Evolutionary conservation across 2,113 vertebrate genomes (phyloP).

Genomic region (Mus musculus): DNA sequence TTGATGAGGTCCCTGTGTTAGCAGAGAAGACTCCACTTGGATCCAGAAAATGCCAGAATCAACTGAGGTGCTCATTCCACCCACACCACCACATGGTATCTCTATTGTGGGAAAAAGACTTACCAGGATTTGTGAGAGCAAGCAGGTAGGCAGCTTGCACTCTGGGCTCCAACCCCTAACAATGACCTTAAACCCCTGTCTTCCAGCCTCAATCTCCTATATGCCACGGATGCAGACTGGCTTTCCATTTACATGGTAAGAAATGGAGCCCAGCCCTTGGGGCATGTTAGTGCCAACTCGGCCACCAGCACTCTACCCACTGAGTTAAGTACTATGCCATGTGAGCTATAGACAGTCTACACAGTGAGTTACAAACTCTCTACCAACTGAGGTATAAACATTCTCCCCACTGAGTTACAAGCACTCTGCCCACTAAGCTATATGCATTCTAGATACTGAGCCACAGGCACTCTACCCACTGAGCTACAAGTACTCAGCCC

Average conservation of each 20-base stretch:
- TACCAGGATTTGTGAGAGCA: background rate
- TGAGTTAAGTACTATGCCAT: background rate
- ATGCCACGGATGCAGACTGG: background rate
- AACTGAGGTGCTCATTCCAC: background rate
- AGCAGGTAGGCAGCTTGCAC: background rate
- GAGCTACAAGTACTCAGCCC: background rate
- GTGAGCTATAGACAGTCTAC: background rate
- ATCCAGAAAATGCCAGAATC: background rate
- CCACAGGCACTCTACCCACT: background rate
- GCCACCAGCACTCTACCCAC: background rate
- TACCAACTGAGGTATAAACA: background rate
- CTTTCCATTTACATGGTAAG: background rate
- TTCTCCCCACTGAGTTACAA: background rate
- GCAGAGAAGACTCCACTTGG: background rate
- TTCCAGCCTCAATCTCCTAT: background rate
- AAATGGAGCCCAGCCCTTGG: background rate
- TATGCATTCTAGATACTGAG: background rate
- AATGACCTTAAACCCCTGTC: background rate
- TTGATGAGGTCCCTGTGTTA: constrained; percentile 94
- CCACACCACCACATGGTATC: too few species aligned
- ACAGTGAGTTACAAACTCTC: background rate
- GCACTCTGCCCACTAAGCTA: background rate
- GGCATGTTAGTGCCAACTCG: background rate
- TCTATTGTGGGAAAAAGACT: background rate
- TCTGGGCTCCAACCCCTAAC: background rate